Conservation (phyloP, 2,797 vertebrate species). For the Gymnothorax javanicus region DNA sequence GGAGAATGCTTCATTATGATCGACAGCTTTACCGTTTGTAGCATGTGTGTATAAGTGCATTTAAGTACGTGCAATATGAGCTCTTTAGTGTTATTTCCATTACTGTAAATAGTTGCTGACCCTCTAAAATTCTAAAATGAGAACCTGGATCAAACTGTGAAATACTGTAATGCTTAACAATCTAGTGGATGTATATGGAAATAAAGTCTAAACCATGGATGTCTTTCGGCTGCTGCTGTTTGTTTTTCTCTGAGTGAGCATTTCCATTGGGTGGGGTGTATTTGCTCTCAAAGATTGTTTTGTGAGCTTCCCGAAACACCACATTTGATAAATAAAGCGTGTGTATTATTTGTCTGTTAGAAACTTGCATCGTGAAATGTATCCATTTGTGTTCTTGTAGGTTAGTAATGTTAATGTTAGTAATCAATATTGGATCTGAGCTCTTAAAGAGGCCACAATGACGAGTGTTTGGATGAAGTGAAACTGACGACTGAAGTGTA, state of each 20-base stretch:
- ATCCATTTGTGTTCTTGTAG: not conserved
- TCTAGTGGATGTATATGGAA: conserved; percentile 57
- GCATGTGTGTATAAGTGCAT: conserved; percentile 72
- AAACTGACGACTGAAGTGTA: not conserved
- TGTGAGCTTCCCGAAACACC: not conserved
- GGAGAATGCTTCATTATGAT: conserved; percentile 63
- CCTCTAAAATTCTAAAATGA: conserved; percentile 52
- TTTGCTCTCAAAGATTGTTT: not conserved
- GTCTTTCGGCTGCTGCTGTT: not conserved
- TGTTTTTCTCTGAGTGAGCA: not conserved
- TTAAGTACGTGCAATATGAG: conserved; percentile 59
- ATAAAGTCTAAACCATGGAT: conserved; percentile 60
- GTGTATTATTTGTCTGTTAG: not conserved
- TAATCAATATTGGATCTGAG: not conserved
- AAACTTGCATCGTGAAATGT: not conserved
- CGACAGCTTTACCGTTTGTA: conserved; percentile 61
- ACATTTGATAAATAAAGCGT: not conserved
- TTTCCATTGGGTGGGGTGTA: not conserved
- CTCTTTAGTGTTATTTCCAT: conserved; percentile 63
- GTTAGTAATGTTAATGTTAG: not conserved
- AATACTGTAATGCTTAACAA: conserved; percentile 44
- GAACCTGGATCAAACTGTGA: conserved; percentile 59
- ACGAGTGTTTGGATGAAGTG: not conserved
- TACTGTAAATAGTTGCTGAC: conserved; percentile 68
- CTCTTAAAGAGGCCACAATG: not conserved